Base-by-base conservation (phyloP, 1,140 invertebrate species). In the Spodoptera frugiperda region DNA sequence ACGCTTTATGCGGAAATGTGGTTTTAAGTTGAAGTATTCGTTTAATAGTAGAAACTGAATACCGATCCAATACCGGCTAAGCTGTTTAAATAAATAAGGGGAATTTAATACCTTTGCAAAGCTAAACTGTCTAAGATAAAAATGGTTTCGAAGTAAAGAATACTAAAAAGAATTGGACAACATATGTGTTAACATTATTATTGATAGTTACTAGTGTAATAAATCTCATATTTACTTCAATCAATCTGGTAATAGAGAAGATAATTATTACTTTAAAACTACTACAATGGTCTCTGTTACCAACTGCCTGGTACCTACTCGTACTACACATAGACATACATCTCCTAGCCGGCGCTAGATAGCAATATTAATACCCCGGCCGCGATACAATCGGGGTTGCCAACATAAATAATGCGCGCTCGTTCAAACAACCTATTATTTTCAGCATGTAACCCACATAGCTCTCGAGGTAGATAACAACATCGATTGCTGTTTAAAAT, bases 351-450 rank as follows among this genome's bases (percentile, higher is more conserved):
- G 6, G 33, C 33, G 46, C 44, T 30, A 68, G 65, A 68, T 53
- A 68, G 65, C 46, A 15, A 30, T 55, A 71, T 57, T 21, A 71
- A 71, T 71, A 44, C 44, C 44, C 44, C 39, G 44, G 33, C 14
- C 44, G 67, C 67, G 67, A 54, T 70, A 53, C 68, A 55, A 71
- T 71, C 51, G 30, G 68, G 15, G 30, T 14, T 55, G 68, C 68
- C 68, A 55, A 57, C 68, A 55, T 71, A 68, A 68, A 49, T 49
- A 68, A 68, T 68, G 48, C 61, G 44, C n/a, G 61, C 61, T 39
- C 59, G 59, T 63, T 63, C n/a, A 46, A 71, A 71, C 49, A 71
- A 54, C 25, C 21, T 71, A 71, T 71, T 71, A 71, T 71, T 71
- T 71, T 54, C 49, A 71, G 21, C 51, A 33, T 61, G 48, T 70